Conservation (phyloP, 2,113 vertebrate genomes). For the Protobothrops flavoviridis region DNA sequence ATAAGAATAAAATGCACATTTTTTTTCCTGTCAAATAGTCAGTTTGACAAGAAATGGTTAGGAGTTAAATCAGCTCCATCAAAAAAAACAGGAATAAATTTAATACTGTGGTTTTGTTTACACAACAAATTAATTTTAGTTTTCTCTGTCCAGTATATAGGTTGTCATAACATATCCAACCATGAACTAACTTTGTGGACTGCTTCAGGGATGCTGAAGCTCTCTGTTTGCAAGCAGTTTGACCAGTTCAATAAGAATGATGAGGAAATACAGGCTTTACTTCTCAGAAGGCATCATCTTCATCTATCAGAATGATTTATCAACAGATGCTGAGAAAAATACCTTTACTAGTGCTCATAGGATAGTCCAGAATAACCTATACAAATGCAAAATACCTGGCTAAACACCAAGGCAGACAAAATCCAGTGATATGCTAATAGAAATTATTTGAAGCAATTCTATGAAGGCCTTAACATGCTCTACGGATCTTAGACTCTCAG, state of each 20-base stretch:
- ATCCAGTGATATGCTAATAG: not conserved
- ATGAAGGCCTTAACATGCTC: not conserved
- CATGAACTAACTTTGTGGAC: not conserved
- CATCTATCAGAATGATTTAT: not conserved
- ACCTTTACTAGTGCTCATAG: not conserved
- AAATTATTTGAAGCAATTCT: not conserved
- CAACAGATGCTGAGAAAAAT: not conserved
- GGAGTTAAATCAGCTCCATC: not conserved
- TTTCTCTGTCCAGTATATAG: not conserved
- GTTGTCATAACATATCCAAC: not conserved
- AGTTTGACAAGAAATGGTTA: not conserved
- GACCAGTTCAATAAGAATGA: not conserved
- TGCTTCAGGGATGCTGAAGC: not conserved
- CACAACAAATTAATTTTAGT: not conserved
- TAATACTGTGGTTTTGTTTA: not conserved
- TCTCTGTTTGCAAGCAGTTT: not conserved
- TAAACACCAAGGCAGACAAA: not conserved
- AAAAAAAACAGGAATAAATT: not conserved
- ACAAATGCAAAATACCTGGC: not conserved
- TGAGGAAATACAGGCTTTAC: not conserved
- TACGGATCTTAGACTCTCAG: not conserved
- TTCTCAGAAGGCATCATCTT: not conserved
- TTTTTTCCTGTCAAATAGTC: not conserved
- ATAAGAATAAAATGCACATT: not conserved
- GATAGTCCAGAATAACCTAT: not conserved